Base-by-base conservation (phyloP, 2,888 invertebrate genomes). In the Laothoe populi region DNA sequence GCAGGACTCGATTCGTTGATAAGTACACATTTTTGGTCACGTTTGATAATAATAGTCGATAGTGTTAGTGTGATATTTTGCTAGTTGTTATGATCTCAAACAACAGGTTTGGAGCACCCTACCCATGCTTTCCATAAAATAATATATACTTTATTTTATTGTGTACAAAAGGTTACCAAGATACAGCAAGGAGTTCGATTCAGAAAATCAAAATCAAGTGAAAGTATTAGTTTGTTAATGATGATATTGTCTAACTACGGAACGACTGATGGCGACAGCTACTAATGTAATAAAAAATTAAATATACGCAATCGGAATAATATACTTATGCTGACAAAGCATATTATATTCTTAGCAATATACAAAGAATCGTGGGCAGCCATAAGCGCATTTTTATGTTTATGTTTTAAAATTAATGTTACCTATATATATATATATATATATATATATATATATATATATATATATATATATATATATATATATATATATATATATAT, bases 11-110 rank as follows among this genome's bases (percentile, higher is more conserved):
- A 42, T 42, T 61, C 53, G 42, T 19, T 53, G 60, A 38, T 24
- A 42, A 49, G 53, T 42, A 58, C 24, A 58, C 8, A 5, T 40
- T 53, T 53, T 49, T 13, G 16, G 19, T 19, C 53, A 31, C 31
- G 19, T 31, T 53, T 53, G 35, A 35, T 53, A 19, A 35, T 53
- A 35, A 35, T 53, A 53, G 53, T 53, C 13, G 19, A 53, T 53
- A 53, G 53, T 53, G n/a, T 31, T 53, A 53, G 60, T 61, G 64
- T 57, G 61, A 61, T 48, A 57, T 61, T 63, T 24, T 19, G 44
- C 45, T 60, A 60, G 57, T 58, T 59, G 58, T 61, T 57, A 53
- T 62, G 53, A 53, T 53, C 53, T 53, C 53, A 53, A 64, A 49
- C 31, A 58, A 62, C 62, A 61, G 49, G 49, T 63, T 60, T 63